Percentiles rank a stretch among this genome's conserved stretches.
Conservation (phyloP, 2,797 vertebrate species). For the Helostoma temminkii region DNA sequence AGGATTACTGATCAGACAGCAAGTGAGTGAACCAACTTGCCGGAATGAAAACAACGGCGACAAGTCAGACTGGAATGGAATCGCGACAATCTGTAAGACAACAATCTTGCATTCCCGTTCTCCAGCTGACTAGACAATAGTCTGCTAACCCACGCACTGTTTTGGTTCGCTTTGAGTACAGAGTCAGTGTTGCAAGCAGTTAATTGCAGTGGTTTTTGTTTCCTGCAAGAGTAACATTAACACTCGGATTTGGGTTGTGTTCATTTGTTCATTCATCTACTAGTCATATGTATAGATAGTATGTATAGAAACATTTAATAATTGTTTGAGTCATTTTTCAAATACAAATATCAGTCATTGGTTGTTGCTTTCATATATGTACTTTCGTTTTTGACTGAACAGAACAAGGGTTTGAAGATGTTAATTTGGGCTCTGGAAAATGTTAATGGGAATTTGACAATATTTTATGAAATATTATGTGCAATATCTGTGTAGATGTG, state of each 20-base stretch:
- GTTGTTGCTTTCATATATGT: no score
- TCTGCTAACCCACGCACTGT: slow-evolving; percentile 58
- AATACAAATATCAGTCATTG: no score
- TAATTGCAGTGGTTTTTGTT: slow-evolving; percentile 26
- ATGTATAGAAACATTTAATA: no score
- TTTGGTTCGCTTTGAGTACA: slow-evolving; percentile 28
- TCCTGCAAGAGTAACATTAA: slow-evolving; percentile 20
- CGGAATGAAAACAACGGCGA: slow-evolving; percentile 48
- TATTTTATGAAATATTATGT: no score
- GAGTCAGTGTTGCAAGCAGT: slow-evolving; percentile 29
- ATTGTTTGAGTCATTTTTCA: no score
- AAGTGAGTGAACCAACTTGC: slow-evolving; percentile 9
- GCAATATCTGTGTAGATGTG: no score
- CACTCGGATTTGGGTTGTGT: not conserved
- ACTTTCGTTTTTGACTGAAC: no score
- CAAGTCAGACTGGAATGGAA: slow-evolving; percentile 39
- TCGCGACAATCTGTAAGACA: slow-evolving; percentile 43
- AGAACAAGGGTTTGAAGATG: no score
- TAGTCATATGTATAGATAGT: not conserved
- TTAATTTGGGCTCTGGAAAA: no score
- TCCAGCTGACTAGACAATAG: slow-evolving; percentile 59
- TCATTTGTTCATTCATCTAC: slow-evolving; percentile 12
- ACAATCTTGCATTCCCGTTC: slow-evolving; percentile 55
- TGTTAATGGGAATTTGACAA: no score
- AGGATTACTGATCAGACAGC: slow-evolving; percentile 16